A percentile compares a stretch with the other conserved stretches of the same genome.
These are phyloP conservation scores for Gryllus bimaculatus DNA, from an alignment of 1,140 invertebrate genomes.

Conservation along the genomic window DNA sequence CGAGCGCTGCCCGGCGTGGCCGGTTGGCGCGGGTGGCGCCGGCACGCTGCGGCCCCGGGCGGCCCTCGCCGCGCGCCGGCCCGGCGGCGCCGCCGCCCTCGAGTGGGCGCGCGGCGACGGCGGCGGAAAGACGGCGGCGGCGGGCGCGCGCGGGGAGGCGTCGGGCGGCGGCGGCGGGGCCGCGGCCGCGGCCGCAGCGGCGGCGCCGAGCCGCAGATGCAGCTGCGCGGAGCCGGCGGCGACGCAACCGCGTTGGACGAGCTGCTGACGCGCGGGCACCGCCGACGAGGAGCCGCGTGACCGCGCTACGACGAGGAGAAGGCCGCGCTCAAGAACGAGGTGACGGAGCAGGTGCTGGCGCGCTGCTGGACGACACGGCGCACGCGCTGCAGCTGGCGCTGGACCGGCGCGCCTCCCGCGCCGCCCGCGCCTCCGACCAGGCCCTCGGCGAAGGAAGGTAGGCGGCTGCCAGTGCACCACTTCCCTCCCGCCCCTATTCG, in stretches of 20 bases:
- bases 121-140: no score
- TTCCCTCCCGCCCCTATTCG: no score
- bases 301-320: conserved; percentile 62
- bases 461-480: no score
- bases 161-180: no score
- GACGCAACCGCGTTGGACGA: conserved; percentile 62
- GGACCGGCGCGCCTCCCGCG: background rate
- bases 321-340: conserved; percentile 14
- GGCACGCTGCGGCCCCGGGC: no score
- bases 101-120: no score
- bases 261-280: conserved; percentile 54
- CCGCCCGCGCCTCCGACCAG: no score
- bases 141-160: no score
- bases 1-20: background rate
- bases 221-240: conserved; percentile 49
- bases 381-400: background rate
- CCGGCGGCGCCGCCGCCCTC: no score
- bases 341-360: background rate
- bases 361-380: background rate
- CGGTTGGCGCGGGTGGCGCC: background rate
- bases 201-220: background rate
- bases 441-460: no score
- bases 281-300: conserved; percentile 59
- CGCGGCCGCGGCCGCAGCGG: conserved; percentile 35
- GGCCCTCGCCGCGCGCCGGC: no score